Conservation (phyloP, 2,113 vertebrate species). For the Lepidothrix coronata region DNA sequence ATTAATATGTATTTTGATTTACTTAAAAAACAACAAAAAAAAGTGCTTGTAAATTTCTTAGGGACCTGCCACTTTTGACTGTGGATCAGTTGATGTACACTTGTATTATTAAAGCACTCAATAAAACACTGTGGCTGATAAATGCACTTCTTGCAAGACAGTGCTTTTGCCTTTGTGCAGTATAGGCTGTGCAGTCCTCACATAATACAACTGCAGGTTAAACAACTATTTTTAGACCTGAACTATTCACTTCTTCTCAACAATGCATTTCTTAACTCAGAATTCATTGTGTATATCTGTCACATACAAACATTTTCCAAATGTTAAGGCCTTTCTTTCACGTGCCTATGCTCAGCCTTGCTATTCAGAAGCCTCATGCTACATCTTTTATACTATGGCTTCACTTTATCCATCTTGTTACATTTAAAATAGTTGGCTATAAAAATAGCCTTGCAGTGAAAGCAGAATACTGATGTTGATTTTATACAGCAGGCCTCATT, state of each 20-base stretch:
- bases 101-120: slow-evolving; percentile 99
- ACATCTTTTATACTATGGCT: neutral
- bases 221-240: slow-evolving; percentile 1
- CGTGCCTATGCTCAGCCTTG: neutral
- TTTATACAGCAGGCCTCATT: neutral
- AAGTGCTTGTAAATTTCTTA: slow-evolving; percentile 98
- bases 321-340: neutral
- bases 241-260: neutral
- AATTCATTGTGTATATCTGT: neutral
- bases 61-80: slow-evolving; percentile 92
- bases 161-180: slow-evolving; percentile 32
- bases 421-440: slow-evolving; percentile 9
- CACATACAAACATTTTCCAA: neutral
- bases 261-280: slow-evolving; percentile 2
- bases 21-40: slow-evolving; percentile 75
- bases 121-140: slow-evolving; percentile 98
- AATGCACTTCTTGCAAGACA: slow-evolving; percentile 40
- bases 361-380: neutral
- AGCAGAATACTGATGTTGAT: slow-evolving; percentile 2
- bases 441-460: slow-evolving; percentile 35
- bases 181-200: neutral
- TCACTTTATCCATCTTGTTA: slow-evolving; percentile 12
- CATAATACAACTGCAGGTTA: neutral
- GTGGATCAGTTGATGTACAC: slow-evolving; percentile 97
- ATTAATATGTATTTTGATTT: slow-evolving; percentile 90